Percentiles rank a stretch among this genome's conserved stretches.
phyloP scores from a whole-genome alignment of 2,888 invertebrate genomes.

The Hyposoter dolosus region DNA sequence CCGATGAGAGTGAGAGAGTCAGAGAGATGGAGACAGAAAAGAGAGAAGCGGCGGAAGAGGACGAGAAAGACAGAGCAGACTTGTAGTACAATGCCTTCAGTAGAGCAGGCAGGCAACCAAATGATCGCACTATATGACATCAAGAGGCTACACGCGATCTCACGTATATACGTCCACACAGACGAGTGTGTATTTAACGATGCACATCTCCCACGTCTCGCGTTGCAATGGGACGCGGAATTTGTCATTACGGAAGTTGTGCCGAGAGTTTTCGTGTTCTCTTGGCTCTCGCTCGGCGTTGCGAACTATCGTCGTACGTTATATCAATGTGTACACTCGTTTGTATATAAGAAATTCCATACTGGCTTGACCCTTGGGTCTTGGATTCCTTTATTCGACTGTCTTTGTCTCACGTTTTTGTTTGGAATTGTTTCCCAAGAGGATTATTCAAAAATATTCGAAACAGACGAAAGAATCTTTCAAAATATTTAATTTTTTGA shows the following conservation, averaged over 20 bases:
- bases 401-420: neutral
- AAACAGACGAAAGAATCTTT: neutral
- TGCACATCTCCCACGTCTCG: constrained; percentile 39
- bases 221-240: constrained; percentile 61
- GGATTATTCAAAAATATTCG: neutral
- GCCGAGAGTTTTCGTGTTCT: constrained; percentile 37
- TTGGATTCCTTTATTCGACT: neutral
- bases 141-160: constrained; percentile 19
- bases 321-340: constrained; percentile 26
- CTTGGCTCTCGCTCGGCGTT: constrained; percentile 9
- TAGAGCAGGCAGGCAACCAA: constrained; percentile 23
- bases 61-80: constrained; percentile 14
- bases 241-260: constrained; percentile 65
- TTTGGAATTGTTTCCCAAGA: neutral
- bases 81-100: constrained; percentile 53
- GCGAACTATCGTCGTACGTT: neutral
- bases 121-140: constrained; percentile 34
- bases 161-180: constrained; percentile 2
- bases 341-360: constrained; percentile 8
- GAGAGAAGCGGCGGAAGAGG: constrained; percentile 11
- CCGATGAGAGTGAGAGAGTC: constrained; percentile 17
- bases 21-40: constrained; percentile 4
- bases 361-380: neutral
- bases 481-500: neutral
- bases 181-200: constrained; percentile 19